Percentiles rank a stretch among this genome's conserved stretches.
Evolutionary conservation across 1,140 invertebrate genomes (phyloP).

Genomic region (Drosophila grimshawi): DNA sequence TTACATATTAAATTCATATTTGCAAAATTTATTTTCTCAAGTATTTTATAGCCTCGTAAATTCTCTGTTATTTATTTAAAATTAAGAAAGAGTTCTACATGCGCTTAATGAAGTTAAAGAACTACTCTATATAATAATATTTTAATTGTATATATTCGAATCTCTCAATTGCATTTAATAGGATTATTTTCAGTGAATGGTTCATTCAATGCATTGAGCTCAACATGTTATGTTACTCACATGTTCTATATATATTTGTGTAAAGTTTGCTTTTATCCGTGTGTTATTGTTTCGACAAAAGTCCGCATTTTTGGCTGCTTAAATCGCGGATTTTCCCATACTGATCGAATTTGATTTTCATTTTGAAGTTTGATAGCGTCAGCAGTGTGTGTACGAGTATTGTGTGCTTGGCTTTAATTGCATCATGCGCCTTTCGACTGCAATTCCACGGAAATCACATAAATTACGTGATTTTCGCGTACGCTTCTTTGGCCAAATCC

Average conservation of each 20-base stretch:
- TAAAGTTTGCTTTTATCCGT: not conserved
- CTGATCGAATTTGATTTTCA: conserved; percentile 42
- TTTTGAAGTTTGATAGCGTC: conserved; percentile 36
- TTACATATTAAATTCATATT: too few species aligned
- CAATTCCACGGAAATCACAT: conserved; percentile 63
- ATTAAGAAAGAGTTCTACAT: too few species aligned
- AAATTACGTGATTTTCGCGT: conserved; percentile 79
- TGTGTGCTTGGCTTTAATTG: conserved; percentile 58
- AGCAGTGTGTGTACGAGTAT: not conserved
- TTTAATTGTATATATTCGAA: not conserved
- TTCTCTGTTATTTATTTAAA: too few species aligned
- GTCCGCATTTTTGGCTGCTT: conserved; percentile 22
- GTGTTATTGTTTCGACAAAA: not conserved
- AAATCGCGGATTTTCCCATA: conserved; percentile 23
- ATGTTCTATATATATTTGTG: not conserved
- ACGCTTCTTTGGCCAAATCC: conserved; percentile 72
- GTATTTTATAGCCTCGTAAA: too few species aligned
- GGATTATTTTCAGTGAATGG: not conserved
- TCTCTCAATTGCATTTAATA: not conserved
- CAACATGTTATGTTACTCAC: not conserved
- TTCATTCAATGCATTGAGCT: not conserved
- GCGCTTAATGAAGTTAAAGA: too few species aligned
- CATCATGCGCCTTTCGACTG: conserved; percentile 44
- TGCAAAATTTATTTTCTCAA: too few species aligned
- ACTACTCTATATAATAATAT: too few species aligned